Conservation (phyloP, 2,888 invertebrate genomes). For the Mesoligia furuncula region DNA sequence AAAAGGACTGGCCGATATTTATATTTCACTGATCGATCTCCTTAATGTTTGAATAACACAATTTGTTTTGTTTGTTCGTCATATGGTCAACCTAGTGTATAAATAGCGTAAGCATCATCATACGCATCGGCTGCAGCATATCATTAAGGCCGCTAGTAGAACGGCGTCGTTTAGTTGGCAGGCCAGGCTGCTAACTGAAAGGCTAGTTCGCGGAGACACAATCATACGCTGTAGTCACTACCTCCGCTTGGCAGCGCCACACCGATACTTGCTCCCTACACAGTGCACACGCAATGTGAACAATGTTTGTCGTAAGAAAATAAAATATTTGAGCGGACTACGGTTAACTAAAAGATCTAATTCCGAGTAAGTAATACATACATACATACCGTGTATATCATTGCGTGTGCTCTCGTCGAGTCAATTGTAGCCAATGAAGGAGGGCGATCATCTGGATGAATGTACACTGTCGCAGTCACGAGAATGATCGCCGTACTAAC, state of each 20-base stretch:
- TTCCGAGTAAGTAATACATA: background rate
- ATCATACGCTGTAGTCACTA: background rate
- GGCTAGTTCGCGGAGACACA: background rate
- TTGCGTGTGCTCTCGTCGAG: background rate
- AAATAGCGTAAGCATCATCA: background rate
- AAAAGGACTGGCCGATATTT: background rate
- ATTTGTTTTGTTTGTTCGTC: background rate
- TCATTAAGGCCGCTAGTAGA: background rate
- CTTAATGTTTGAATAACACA: background rate
- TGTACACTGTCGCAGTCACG: constrained; percentile 10
- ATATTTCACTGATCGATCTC: background rate
- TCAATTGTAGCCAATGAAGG: background rate
- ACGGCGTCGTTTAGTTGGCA: background rate
- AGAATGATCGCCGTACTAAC: background rate
- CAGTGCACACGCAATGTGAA: background rate
- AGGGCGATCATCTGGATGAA: background rate
- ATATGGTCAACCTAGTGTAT: background rate
- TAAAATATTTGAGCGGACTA: background rate
- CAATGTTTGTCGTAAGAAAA: background rate
- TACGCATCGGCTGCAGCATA: background rate
- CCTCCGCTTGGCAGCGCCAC: background rate
- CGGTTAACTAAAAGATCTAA: background rate
- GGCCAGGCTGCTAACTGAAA: background rate
- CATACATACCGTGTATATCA: no score
- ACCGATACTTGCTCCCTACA: background rate